Evolutionary conservation across 2,888 invertebrate genomes (phyloP).

Genomic region (Lochmaea crataegi): DNA sequence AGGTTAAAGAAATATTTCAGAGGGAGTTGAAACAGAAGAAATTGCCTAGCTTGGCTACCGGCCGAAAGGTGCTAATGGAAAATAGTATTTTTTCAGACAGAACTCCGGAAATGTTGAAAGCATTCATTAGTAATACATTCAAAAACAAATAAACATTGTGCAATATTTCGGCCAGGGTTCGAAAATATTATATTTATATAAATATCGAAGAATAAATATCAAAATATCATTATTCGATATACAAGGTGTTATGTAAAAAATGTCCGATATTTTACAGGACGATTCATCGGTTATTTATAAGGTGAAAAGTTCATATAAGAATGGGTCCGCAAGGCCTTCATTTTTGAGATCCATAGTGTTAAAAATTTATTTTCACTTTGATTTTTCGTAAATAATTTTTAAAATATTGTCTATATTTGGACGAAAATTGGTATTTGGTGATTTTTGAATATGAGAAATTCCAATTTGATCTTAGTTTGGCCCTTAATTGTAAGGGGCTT

Average conservation of each 20-base stretch:
- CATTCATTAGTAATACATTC: conserved; percentile 23
- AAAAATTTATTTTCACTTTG: conserved; percentile 13
- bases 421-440: too few relatives aligned
- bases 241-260: not conserved
- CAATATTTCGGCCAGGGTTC: not conserved
- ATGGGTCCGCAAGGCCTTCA: conserved; percentile 17
- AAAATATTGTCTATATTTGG: conserved; percentile 4
- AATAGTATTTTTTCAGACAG: conserved; percentile 17
- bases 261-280: not conserved
- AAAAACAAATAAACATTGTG: conserved; percentile 15
- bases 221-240: not conserved
- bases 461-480: not conserved
- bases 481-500: conserved; percentile 8
- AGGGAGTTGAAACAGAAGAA: conserved; percentile 10
- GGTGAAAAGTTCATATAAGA: conserved; percentile 2
- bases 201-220: too few relatives aligned
- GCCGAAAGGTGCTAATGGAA: conserved; percentile 14
- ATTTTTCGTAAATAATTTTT: not conserved
- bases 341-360: not conserved
- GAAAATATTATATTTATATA: not conserved
- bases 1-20: conserved; percentile 18
- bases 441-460: too few relatives aligned
- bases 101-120: conserved; percentile 23
- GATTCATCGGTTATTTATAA: conserved; percentile 5
- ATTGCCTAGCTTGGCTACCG: conserved; percentile 10